These are phyloP conservation scores for Coilia nasus DNA, from an alignment of 2,797 vertebrate genomes.

Conservation along the genomic window DNA sequence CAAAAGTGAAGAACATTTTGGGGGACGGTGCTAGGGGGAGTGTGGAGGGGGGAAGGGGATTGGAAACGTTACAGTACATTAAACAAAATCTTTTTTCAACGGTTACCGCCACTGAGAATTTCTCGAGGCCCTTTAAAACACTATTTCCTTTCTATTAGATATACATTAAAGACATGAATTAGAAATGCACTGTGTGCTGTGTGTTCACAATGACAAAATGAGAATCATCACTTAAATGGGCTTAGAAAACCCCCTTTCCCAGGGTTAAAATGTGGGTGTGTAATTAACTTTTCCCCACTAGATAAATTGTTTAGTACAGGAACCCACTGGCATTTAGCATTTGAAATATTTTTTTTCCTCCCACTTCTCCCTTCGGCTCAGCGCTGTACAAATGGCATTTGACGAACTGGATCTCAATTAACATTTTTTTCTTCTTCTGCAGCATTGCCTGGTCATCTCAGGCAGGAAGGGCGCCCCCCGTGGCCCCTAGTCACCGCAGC, in stretches of 20 bases:
- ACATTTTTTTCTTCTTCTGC: neutral
- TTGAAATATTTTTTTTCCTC: conserved; percentile 25
- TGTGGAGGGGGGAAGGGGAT: neutral
- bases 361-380: conserved; percentile 7
- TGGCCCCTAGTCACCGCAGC: neutral
- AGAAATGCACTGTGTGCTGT: too few species aligned
- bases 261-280: conserved; percentile 44
- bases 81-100: conserved; percentile 13
- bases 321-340: conserved; percentile 43
- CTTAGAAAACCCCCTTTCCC: conserved; percentile 13
- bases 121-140: conserved; percentile 21
- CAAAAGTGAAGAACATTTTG: conserved; percentile 3
- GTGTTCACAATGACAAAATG: too few species aligned
- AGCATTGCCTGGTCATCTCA: neutral
- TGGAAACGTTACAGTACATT: neutral
- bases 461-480: conserved; percentile 19
- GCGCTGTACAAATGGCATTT: conserved; percentile 10
- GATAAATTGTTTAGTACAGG: conserved; percentile 40
- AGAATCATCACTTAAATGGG: too few species aligned
- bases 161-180: conserved; percentile 27
- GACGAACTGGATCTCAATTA: conserved; percentile 42
- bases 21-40: neutral
- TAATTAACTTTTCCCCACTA: conserved; percentile 50
- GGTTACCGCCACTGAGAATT: neutral
- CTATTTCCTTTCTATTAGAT: conserved; percentile 31